These are phyloP conservation scores for Acronicta alni DNA, from an alignment of 2,888 invertebrate species.

Conservation along the genomic window DNA sequence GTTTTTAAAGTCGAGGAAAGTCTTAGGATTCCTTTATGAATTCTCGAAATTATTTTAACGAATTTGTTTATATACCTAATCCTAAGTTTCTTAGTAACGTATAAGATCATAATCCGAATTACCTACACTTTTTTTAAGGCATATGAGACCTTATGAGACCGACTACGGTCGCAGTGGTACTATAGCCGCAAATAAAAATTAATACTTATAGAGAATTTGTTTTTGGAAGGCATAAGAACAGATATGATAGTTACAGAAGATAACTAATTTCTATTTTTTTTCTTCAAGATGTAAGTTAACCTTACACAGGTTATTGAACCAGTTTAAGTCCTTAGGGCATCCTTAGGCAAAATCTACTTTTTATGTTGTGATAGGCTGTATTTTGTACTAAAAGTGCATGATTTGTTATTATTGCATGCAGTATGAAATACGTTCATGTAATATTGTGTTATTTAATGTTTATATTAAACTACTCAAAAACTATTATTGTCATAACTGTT, in stretches of 20 bases:
- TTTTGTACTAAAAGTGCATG: slow-evolving; percentile 68
- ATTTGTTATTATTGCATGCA: slow-evolving; percentile 63
- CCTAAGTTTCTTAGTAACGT: slow-evolving; percentile 11
- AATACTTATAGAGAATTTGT: no score
- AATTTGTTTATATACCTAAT: slow-evolving; percentile 18
- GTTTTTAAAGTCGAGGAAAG: no score
- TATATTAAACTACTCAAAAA: slow-evolving; percentile 40
- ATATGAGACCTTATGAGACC: no score
- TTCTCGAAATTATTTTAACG: slow-evolving; percentile 11
- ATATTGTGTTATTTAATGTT: slow-evolving; percentile 48
- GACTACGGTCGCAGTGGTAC: no score
- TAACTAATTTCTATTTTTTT: no score
- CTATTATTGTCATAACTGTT: slow-evolving; percentile 19
- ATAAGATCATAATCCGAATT: slow-evolving; percentile 36
- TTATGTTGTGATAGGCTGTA: slow-evolving; percentile 58
- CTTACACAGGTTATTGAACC: slow-evolving; percentile 8
- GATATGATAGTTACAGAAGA: no score
- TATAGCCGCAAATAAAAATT: no score
- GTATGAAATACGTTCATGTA: slow-evolving; percentile 56
- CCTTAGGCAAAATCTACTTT: slow-evolving; percentile 24
- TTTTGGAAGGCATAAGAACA: no score
- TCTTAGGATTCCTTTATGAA: no score
- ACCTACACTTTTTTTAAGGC: not conserved
- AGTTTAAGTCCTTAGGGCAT: slow-evolving; percentile 11
- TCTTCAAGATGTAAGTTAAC: no score